Evolutionary conservation across 1,140 invertebrate species (phyloP).

Genomic region (Eriocheir sinensis): DNA sequence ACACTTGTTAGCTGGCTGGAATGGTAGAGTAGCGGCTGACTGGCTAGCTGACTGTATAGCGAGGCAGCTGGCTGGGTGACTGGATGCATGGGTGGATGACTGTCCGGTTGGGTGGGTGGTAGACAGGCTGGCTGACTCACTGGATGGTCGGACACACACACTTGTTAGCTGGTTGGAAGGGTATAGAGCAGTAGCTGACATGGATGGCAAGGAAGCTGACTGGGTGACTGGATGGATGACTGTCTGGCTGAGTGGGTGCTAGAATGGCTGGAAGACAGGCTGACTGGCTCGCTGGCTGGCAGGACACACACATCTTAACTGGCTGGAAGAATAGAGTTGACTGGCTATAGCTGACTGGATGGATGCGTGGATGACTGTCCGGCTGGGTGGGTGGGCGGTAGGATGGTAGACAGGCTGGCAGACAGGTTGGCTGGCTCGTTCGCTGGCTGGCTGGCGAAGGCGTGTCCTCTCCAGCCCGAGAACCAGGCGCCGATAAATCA

Average conservation of each 20-base stretch:
- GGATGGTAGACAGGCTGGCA: neutral
- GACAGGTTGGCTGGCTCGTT: neutral
- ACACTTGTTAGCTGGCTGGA: neutral
- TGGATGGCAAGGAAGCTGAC: neutral
- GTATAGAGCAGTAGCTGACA: neutral
- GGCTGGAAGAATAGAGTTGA: neutral
- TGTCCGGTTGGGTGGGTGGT: neutral
- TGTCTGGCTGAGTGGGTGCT: neutral
- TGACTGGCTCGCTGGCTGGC: neutral
- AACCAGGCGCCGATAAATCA: conserved; percentile 54
- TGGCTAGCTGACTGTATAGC: neutral
- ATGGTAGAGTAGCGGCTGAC: neutral
- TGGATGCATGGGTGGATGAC: neutral
- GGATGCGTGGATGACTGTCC: too few relatives aligned
- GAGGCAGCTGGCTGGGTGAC: neutral
- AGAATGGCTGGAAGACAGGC: neutral
- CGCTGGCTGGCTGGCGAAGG: neutral
- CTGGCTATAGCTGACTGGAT: too few relatives aligned
- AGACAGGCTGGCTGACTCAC: neutral
- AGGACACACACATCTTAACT: too few relatives aligned
- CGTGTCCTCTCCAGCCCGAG: neutral
- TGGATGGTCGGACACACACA: too few relatives aligned
- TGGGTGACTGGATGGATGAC: neutral
- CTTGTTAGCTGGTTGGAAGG: neutral
- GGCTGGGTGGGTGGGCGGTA: neutral